Conservation (phyloP, 2,888 invertebrate genomes). For the Drosophila recens region DNA sequence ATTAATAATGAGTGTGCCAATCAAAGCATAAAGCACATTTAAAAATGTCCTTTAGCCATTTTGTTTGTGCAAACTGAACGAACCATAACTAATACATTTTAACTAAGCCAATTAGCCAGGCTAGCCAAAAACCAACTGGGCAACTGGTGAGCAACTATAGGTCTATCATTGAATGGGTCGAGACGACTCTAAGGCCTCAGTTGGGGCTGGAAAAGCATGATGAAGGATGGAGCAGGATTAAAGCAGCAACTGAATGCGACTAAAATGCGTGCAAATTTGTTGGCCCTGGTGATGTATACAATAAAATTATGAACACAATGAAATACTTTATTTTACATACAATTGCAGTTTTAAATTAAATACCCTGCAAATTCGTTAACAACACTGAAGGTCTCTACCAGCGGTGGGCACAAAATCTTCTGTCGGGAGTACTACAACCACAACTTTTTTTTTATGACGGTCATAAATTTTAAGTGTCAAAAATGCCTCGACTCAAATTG, state of each 20-base stretch:
- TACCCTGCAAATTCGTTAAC: constrained; percentile 26
- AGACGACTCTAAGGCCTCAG: not conserved
- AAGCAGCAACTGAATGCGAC: constrained; percentile 49
- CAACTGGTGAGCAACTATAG: constrained; percentile 26
- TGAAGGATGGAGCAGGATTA: constrained; percentile 16
- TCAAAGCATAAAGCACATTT: constrained; percentile 16
- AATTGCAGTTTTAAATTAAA: constrained; percentile 62
- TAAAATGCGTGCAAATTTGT: constrained; percentile 60
- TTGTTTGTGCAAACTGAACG: constrained; percentile 47
- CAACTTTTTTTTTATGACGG: no score
- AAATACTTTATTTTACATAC: constrained; percentile 64
- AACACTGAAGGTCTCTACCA: not conserved
- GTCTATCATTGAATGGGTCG: constrained; percentile 56
- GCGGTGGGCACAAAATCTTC: no score
- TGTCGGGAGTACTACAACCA: no score
- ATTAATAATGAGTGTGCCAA: constrained; percentile 32
- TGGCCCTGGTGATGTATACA: constrained; percentile 52
- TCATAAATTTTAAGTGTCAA: no score
- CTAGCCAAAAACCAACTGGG: constrained; percentile 14
- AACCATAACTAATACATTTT: constrained; percentile 63
- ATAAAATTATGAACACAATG: constrained; percentile 65
- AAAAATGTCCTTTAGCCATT: constrained; percentile 24
- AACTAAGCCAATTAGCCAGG: constrained; percentile 65
- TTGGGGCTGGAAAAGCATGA: not conserved
- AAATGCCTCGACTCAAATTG: no score